phyloP scores from a whole-genome alignment of 2,797 vertebrate genomes.

The Otus scops region DNA sequence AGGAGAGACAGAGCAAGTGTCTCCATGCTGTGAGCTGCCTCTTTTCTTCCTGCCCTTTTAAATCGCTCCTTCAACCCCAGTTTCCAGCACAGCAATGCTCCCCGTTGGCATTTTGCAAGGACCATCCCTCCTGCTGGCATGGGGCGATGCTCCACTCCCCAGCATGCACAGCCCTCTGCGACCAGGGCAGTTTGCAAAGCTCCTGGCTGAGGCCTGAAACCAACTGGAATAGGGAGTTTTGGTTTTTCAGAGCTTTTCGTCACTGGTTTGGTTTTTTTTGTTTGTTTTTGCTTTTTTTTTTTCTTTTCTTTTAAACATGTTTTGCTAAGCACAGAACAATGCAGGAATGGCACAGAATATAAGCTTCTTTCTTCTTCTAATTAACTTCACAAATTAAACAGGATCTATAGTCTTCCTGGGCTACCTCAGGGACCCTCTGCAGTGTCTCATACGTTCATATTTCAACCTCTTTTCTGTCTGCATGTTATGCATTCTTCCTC shows the following conservation, averaged over 20 bases:
- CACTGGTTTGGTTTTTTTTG: no score
- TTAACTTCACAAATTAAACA: slow-evolving; percentile 33
- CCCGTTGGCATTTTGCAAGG: background rate
- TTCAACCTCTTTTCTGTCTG: slow-evolving; percentile 36
- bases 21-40: background rate
- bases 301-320: background rate
- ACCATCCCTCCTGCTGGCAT: fast-evolving
- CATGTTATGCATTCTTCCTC: slow-evolving; percentile 44
- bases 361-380: slow-evolving; percentile 34
- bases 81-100: background rate
- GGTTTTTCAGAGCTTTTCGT: background rate
- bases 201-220: background rate
- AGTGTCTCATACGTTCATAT: slow-evolving; percentile 18
- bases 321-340: background rate
- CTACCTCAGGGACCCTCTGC: slow-evolving; percentile 24
- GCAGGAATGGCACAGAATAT: background rate
- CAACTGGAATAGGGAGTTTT: background rate
- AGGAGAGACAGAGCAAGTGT: background rate
- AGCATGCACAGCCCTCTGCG: background rate
- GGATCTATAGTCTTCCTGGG: slow-evolving; percentile 34
- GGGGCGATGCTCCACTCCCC: fast-evolving
- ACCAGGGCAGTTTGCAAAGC: background rate
- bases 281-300: background rate
- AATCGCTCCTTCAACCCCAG: background rate
- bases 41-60: background rate